Evolutionary conservation across 2,888 invertebrate species (phyloP), one percentile per base, ranked within the genome.

Genomic region (Sinopyrophorus schimmeli): DNA sequence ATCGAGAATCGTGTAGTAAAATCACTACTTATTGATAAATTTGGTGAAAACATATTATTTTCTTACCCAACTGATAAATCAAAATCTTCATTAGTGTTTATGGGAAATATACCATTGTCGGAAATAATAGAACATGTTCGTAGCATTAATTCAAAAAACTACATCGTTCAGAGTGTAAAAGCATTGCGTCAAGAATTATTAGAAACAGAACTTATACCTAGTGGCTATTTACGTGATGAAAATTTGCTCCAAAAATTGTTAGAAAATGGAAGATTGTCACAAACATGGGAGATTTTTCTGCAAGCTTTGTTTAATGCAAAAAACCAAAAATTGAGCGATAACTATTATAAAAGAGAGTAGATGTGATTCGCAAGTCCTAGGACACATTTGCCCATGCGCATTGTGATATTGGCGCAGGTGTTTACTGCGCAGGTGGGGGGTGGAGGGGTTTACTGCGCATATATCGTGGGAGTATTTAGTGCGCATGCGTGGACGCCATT

Each of bases 11-110:
- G 26, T 18, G 21, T 31, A 30, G 35, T 52, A 4, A 47, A 58
- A 59, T 59, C 57, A 59, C 50, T 60, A 44, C 53, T 61, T 34
- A 57, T 59, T 58, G 57, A 60, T 60, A 60, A 59, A 30, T 61
- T 41, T 59, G 57, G 58, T 48, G 47, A 54, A 58, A 60, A 58
- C 28, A 20, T 58, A 28, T 58, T 54, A 56, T 60, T 62, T 58
- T 61, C 55, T 38, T 60, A 57, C 47, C 55, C 57, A 24, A 43
- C 28, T 51, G 60, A 59, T 54, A 20, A 57, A 59, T 63, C 54
- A 18, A 58, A 57, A 63, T 59, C 57, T 28, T 60, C 58, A 55
- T 58, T 61, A 27, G 56, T 50, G 47, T 62, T 58, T 53, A 54
- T 58, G 59, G 44, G 51, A 16, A 55, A 57, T 31, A 59, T 55